Conservation (phyloP, 2,888 invertebrate genomes). For the Chrysopilus asiliformis region DNA sequence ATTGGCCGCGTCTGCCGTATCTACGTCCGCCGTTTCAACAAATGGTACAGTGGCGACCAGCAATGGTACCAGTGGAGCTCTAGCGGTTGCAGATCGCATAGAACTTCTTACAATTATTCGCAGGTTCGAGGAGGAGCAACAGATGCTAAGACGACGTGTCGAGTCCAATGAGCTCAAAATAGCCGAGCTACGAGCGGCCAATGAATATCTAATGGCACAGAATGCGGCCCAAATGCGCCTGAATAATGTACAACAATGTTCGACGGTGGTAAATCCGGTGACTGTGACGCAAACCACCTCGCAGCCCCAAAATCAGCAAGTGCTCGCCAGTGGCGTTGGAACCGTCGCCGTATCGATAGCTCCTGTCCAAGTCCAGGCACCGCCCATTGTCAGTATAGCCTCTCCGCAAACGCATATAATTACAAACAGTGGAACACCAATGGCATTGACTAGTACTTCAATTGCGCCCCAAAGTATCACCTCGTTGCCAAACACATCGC, state of each 20-base stretch:
- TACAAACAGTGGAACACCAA: slow-evolving; percentile 14
- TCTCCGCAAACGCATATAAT: slow-evolving; percentile 28
- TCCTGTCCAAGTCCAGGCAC: slow-evolving; percentile 39
- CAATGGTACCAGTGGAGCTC: no score
- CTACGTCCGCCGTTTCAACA: no score
- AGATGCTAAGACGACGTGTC: slow-evolving; percentile 19
- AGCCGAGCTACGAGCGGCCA: slow-evolving; percentile 57
- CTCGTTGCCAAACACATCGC: slow-evolving; percentile 17
- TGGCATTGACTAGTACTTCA: slow-evolving; percentile 19
- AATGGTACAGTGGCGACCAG: no score
- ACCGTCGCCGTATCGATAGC: slow-evolving; percentile 43
- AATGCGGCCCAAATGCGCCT: no score
- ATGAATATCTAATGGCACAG: slow-evolving; percentile 61
- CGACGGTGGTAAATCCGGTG: slow-evolving; percentile 45
- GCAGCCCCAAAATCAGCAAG: slow-evolving; percentile 38
- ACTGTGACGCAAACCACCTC: slow-evolving; percentile 44
- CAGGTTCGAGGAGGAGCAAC: slow-evolving; percentile 21
- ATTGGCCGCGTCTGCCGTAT: no score
- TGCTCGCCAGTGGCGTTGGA: no score
- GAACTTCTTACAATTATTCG: slow-evolving; percentile 19
- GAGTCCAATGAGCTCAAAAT: slow-evolving; percentile 28
- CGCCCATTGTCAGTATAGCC: slow-evolving; percentile 47
- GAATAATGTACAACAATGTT: slow-evolving; percentile 41
- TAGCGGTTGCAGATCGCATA: slow-evolving; percentile 16
- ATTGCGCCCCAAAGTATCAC: slow-evolving; percentile 20